Evolutionary conservation across 2,797 vertebrate genomes (phyloP).

Genomic region (Diglossa cyanea): DNA sequence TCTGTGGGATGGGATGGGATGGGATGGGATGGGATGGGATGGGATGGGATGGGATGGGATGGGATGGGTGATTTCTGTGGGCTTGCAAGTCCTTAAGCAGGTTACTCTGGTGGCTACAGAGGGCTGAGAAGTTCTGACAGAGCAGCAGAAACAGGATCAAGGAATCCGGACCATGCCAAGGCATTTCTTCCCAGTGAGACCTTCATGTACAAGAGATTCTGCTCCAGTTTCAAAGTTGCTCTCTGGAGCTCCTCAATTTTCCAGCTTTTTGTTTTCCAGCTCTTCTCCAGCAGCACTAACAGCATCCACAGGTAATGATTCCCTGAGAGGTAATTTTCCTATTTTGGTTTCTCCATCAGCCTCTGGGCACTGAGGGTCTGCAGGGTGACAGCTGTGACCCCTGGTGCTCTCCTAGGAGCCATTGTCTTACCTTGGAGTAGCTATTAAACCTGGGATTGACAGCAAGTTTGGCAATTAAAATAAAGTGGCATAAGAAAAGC

Average conservation of each 20-base stretch:
- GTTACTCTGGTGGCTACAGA: accelerated
- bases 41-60: not conserved
- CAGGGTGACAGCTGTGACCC: not conserved
- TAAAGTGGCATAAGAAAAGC: not conserved
- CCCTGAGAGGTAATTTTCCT: not conserved
- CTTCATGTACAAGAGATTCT: not conserved
- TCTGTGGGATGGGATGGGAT: not conserved
- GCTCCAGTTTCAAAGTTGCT: not conserved
- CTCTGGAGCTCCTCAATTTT: not conserved
- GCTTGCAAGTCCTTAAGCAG: not conserved
- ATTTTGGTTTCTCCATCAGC: not conserved
- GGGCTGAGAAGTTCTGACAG: not conserved
- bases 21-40: not conserved
- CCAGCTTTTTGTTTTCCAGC: not conserved
- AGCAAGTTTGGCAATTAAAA: not conserved
- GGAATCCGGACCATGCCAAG: not conserved
- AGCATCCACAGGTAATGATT: accelerated
- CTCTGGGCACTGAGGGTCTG: not conserved
- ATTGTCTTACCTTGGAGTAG: not conserved
- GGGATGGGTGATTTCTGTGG: not conserved
- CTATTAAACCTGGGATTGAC: not conserved
- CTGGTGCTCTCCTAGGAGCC: not conserved
- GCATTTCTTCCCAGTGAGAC: not conserved
- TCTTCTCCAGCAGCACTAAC: not conserved
- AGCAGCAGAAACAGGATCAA: not conserved